Base-by-base conservation (phyloP, 2,113 vertebrate species). In the Rhadina sibilatrix region DNA sequence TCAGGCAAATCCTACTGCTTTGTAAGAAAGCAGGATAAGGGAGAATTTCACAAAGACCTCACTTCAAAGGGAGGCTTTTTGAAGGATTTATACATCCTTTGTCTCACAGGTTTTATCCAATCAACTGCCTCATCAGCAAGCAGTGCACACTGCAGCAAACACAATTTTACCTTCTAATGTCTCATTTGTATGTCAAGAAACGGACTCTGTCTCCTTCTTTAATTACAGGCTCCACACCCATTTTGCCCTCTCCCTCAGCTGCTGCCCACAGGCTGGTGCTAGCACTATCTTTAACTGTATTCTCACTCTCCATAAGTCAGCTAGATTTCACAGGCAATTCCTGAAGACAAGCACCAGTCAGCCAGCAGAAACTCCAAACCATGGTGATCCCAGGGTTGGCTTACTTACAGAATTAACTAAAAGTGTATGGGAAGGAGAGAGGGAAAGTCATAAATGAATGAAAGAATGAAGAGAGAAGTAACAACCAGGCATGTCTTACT, bases 401-500 rank as follows among this genome's bases (percentile, higher is more conserved):
- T 76, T 56, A 50, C 18, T 37, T 66, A 31, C 21, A 47, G 15
- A 18, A 83, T 30, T 61, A 86, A 35, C 35, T 42, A 54, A 28
- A 56, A 10, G 2, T 13, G 15, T 61, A 30, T 27, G 28, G 57
- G 15, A 86, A 47, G 25, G 21, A 23, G 47, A 42, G 56, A 27
- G 18, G 54, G 17, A 63, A 78, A 66, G 12, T 37, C 37, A 21
- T n/a, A n/a, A n/a, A n/a, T n/a, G 37, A 59, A 28, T 47, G 31
- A 75, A 74, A 71, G 74, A 40, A 28, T 59, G 13, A 15, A 54
- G 19, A 23, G 50, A 75, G 30, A 68, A 65, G 19, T 15, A 69
- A 50, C 16, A 23, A 59, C 12, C 11, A 47, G 30, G 37, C 13
- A 5, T 2, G 2, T 15, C 98, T 98, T 94, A 99, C 98, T 98